Evolutionary conservation across 1,140 invertebrate species (phyloP), one percentile per base, ranked within the genome.

Genomic region (Calycopis cecrops): DNA sequence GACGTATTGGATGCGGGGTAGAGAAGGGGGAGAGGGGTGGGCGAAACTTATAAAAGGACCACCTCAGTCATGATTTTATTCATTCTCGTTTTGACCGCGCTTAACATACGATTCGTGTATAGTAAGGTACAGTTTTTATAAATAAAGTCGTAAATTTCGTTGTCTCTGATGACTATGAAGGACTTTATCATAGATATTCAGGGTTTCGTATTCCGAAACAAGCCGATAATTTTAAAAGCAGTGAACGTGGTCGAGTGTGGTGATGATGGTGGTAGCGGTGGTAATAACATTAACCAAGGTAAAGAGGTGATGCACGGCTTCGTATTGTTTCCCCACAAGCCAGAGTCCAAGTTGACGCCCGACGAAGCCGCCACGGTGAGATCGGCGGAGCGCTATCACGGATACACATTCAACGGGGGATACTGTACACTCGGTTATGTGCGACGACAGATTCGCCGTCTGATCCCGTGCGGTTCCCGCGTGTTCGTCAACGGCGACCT

Each of bases 131-230:
- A 28, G 21, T 3, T 28, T 6, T 3, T 28, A 28, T 28, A 28
- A 28, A 6, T 28, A 28, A 3, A n/a, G n/a, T n/a, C n/a, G n/a
- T n/a, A n/a, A 28, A 28, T 3, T 28, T 6, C 6, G 35, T 37
- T 8, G 35, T 3, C 9, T 9, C 9, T 8, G 35, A 37, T n/a
- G n/a, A 37, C n/a, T 2, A 37, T 37, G 35, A 37, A 37, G 35
- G 48, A 50, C 48, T 50, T 50, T 35, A 50, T 50, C 16, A 16
- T 50, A 35, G 48, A 50, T 35, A 33, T 50, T 12, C 48, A 50
- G 48, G 48, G 48, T 35, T 50, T 50, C 12, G 33, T 50, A 9
- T 50, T 50, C 14, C 33, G 16, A 14, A 28, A 34, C 28, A 28
- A 28, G 14, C 48, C 48, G 16, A 50, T 50, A 28, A 35, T 50